Conservation (phyloP, 2,113 vertebrate species). For the Crotalus helleri region DNA sequence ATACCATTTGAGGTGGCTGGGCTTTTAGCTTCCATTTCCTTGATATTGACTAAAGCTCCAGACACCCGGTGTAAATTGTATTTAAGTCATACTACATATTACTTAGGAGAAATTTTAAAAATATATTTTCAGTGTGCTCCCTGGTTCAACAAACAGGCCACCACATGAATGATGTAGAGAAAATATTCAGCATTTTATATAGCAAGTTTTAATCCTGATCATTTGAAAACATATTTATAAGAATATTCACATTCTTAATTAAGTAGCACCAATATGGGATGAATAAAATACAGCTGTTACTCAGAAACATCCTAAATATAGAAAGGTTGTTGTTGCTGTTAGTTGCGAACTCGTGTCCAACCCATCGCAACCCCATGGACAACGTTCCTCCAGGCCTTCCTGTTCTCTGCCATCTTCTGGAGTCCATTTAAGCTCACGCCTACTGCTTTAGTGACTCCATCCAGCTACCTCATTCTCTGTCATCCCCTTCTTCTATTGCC, state of each 20-base stretch:
- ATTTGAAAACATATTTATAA: background rate
- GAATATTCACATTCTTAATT: background rate
- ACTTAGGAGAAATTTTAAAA: background rate
- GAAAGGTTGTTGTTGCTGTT: background rate
- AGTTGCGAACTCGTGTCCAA: too few species aligned
- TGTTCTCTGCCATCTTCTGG: too few species aligned
- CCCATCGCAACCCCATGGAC: too few species aligned
- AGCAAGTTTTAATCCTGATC: background rate
- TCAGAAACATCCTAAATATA: background rate
- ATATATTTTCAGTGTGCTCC: background rate
- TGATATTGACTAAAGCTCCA: background rate
- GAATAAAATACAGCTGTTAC: background rate
- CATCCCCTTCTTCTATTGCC: too few species aligned
- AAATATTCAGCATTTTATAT: background rate
- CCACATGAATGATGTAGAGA: background rate
- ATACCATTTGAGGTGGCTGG: constrained; percentile 17
- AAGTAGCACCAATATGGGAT: background rate
- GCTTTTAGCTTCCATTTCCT: constrained; percentile 31
- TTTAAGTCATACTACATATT: background rate
- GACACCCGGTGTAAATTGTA: background rate
- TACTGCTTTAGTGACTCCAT: too few species aligned
- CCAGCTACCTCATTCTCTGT: too few species aligned
- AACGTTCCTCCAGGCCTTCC: too few species aligned
- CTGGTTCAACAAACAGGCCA: background rate
- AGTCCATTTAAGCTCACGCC: too few species aligned